Base-by-base conservation (phyloP, 2,113 vertebrate genomes). In the Anser brachyrhynchus region DNA sequence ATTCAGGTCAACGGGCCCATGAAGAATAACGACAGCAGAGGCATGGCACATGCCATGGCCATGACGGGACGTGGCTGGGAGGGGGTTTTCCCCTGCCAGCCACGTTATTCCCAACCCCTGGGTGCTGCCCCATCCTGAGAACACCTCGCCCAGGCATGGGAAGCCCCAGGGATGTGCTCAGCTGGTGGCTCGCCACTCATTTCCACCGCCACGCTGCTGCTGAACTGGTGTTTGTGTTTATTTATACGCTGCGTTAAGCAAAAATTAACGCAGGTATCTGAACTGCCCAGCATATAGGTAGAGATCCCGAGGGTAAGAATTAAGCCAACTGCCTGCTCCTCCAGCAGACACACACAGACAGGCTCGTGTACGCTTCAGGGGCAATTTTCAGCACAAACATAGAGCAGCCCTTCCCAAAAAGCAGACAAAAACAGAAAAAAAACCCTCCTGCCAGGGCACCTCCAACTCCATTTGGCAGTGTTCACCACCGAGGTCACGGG, bases 401-500 rank as follows among this genome's bases (percentile, higher is more conserved):
- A 23, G 25, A 43, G n/a, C 39, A 37, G 6, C 19, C 23, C 19
- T 52, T 62, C 66, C 37, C 66, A 11, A 73, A 76, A 39, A 39
- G 10, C 37, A 39, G 37, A 39, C 37, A 39, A 39, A 39, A 39
- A 10, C 0, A 74, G n/a, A 29, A 21, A 58, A 44, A 57, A 3
- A 5, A 55, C 12, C 2, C 35, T 9, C 35, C 46, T 9, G 31
- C n/a, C 61, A 49, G 25, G 61, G 8, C 51, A 71, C 17, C 43
- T 58, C 51, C 0, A 0, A 39, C 18, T 37, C 33, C n/a, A 21
- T 15, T 9, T 33, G 39, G 37, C 31, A 43, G 26, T 3, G 2
- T 22, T 31, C n/a, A 35, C n/a, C 44, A 9, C n/a, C 0, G 0
- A 28, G 28, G 25, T 3, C 9, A 9, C 18, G 4, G 0, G 1